phyloP scores from a whole-genome alignment of 1,140 invertebrate species.

The Aphaenogaster rudis region DNA sequence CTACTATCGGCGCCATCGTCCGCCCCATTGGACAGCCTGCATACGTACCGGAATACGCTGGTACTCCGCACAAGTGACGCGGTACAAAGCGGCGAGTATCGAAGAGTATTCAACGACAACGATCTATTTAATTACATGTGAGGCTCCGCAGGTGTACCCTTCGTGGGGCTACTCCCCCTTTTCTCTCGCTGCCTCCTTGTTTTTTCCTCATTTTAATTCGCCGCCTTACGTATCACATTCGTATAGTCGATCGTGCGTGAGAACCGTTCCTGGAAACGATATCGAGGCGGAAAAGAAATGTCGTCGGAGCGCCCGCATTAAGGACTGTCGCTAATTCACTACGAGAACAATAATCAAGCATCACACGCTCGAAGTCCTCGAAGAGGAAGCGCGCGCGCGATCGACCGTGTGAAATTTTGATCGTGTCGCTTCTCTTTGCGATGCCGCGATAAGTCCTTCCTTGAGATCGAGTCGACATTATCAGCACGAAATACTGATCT shows the following conservation, averaged over 20 bases:
- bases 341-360: constrained; percentile 27
- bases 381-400: neutral
- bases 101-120: constrained; percentile 76
- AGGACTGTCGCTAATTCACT: constrained; percentile 30
- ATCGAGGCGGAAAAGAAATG: constrained; percentile 22
- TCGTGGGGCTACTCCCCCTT: constrained; percentile 44
- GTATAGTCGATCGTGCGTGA: constrained; percentile 78
- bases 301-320: constrained; percentile 49
- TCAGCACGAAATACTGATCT: neutral
- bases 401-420: constrained; percentile 30
- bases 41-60: constrained; percentile 71
- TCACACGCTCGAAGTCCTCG: neutral
- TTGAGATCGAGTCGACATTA: neutral
- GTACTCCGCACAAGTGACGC: constrained; percentile 24
- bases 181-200: constrained; percentile 12
- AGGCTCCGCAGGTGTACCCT: constrained; percentile 80
- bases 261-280: constrained; percentile 61
- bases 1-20: constrained; percentile 77
- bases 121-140: constrained; percentile 80
- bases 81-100: constrained; percentile 61
- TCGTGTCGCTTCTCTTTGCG: neutral
- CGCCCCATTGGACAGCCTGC: constrained; percentile 73
- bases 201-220: constrained; percentile 36
- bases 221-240: constrained; percentile 4
- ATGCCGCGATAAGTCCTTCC: neutral